A percentile compares a stretch with the other conserved stretches of the same genome.
Evolutionary conservation across 2,888 invertebrate species (phyloP).

Genomic region (Anthrax anthrax): DNA sequence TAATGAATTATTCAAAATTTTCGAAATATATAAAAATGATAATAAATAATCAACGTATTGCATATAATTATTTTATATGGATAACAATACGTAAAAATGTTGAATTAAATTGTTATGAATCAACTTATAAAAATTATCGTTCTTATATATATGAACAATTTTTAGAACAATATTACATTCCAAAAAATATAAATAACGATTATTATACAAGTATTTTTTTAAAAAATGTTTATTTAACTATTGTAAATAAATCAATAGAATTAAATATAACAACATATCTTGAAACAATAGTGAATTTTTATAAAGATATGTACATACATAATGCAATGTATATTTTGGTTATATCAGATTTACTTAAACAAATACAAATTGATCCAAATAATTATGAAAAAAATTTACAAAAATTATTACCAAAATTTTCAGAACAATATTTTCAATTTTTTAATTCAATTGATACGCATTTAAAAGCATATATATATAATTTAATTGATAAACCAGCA

Average conservation of each 20-base stretch:
- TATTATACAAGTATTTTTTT: no score
- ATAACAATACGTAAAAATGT: neutral
- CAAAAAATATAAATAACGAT: no score
- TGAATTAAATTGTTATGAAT: neutral
- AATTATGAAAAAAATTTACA: neutral
- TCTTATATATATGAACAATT: neutral
- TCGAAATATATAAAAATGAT: neutral
- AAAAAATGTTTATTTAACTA: neutral
- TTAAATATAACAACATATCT: neutral
- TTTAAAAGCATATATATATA: neutral
- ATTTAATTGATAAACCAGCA: neutral
- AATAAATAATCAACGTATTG: neutral
- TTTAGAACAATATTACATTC: neutral
- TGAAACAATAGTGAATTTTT: neutral
- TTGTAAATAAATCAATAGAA: neutral
- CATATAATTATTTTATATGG: neutral
- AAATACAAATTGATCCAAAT: neutral
- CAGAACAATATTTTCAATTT: neutral
- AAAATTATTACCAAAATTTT: neutral
- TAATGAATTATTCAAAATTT: neutral
- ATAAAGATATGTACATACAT: neutral
- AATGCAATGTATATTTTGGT: neutral
- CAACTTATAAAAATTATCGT: neutral
- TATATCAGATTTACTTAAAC: neutral
- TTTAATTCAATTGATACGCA: neutral